Evolutionary conservation across 2,113 vertebrate species (phyloP).

Genomic region (Hippopotamus amphibius): DNA sequence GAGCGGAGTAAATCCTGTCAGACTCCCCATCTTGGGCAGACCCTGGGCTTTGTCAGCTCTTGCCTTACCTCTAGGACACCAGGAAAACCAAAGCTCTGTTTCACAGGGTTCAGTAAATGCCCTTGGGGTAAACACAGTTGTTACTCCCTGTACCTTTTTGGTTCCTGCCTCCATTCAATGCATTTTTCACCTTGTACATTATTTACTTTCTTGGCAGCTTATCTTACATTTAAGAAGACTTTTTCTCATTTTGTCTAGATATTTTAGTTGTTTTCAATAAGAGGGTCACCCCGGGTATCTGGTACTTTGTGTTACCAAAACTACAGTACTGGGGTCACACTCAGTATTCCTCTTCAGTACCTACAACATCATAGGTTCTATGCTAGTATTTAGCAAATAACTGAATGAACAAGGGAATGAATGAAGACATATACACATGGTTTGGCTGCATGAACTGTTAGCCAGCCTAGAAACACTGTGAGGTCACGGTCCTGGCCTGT

Average conservation of each 20-base stretch:
- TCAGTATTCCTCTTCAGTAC: neutral
- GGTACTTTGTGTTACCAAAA: neutral
- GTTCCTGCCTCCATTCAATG: neutral
- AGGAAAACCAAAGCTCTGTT: neutral
- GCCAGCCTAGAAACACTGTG: neutral
- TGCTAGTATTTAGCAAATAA: neutral
- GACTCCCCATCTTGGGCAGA: neutral
- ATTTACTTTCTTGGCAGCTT: neutral
- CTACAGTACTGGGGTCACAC: neutral
- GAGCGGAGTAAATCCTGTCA: neutral
- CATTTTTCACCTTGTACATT: neutral
- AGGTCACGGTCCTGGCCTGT: neutral
- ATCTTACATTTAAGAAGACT: neutral
- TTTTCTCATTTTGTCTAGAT: neutral
- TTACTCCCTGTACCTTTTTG: neutral
- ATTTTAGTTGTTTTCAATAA: constrained; percentile 25
- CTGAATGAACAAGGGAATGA: neutral
- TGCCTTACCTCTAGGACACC: neutral
- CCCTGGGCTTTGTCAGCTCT: neutral
- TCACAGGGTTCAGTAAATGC: neutral
- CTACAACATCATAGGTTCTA: neutral
- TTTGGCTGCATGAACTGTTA: neutral
- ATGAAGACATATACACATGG: neutral
- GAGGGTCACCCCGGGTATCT: neutral
- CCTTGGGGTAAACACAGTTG: neutral